A percentile compares a stretch with the other conserved stretches of the same genome.
Evolutionary conservation across 2,888 invertebrate species (phyloP).

Genomic region (Microplitis deprimator): DNA sequence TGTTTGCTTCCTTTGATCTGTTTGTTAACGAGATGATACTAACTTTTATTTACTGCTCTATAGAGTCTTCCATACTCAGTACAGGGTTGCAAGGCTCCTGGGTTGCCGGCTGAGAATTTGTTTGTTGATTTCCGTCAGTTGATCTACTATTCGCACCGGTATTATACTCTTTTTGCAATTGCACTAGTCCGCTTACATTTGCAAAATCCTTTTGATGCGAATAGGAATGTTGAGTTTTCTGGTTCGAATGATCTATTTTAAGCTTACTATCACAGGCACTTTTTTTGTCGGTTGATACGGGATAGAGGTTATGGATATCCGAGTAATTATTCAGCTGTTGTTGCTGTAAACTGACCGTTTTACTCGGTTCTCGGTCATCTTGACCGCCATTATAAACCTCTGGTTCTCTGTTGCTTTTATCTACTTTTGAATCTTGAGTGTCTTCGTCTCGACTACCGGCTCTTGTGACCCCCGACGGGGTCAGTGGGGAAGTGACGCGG

Average conservation of each 20-base stretch:
- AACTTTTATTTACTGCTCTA: conserved; percentile 65
- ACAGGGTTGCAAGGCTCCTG: conserved; percentile 57
- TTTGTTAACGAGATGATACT: conserved; percentile 40
- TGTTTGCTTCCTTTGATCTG: conserved; percentile 29
- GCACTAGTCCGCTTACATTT: conserved; percentile 65
- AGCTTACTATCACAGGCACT: conserved; percentile 74
- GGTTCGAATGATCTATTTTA: conserved; percentile 72
- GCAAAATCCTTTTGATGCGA: conserved; percentile 56
- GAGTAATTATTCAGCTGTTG: conserved; percentile 66
- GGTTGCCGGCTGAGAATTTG: conserved; percentile 48
- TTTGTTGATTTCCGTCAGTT: conserved; percentile 45
- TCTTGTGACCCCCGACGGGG: conserved; percentile 61
- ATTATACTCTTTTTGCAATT: conserved; percentile 67
- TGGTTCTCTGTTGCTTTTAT: conserved; percentile 64
- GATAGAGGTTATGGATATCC: conserved; percentile 69
- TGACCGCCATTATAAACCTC: conserved; percentile 64
- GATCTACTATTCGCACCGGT: conserved; percentile 48
- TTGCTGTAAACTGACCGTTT: conserved; percentile 49
- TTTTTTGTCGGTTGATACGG: conserved; percentile 72
- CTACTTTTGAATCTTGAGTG: conserved; percentile 62
- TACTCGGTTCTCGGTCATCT: conserved; percentile 57
- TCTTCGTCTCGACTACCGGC: conserved; percentile 65
- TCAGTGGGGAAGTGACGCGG: conserved; percentile 65
- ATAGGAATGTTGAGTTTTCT: conserved; percentile 67
- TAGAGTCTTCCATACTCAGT: conserved; percentile 68